phyloP scores from a whole-genome alignment of 53 echinoderm and acorn worm genomes.

The Echinarachnius parma region DNA sequence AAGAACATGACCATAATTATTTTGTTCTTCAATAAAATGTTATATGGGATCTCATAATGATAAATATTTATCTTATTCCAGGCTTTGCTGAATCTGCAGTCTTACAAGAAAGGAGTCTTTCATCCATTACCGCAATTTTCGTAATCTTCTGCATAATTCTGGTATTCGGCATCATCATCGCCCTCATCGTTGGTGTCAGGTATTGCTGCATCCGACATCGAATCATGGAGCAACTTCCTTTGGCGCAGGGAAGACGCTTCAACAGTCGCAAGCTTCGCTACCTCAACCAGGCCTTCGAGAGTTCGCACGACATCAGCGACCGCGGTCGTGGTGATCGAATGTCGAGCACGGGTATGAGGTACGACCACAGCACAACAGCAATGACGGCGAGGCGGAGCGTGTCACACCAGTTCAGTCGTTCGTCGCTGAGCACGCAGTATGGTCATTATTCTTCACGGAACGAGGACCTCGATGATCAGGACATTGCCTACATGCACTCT shows the following conservation, averaged over 20 bases:
- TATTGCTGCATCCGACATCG: conserved; percentile 21
- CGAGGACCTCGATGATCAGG: not conserved
- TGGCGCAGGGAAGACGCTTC: not conserved
- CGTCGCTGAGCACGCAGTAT: conserved; percentile 44
- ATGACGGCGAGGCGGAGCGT: conserved; percentile 32
- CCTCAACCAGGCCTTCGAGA: conserved; percentile 66
- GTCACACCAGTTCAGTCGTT: conserved; percentile 35
- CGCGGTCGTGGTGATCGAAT: not conserved
- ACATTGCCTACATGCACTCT: conserved; percentile 23
- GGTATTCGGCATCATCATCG: conserved; percentile 11
- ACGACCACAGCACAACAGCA: not conserved
- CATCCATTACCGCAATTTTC: conserved; percentile 22
- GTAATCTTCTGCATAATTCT: conserved; percentile 28
- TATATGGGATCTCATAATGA: too few relatives aligned
- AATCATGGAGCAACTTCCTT: conserved; percentile 10
- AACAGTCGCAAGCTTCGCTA: conserved; percentile 49
- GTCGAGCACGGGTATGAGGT: conserved; percentile 1
- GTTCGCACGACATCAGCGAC: conserved; percentile 13
- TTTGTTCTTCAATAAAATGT: too few relatives aligned
- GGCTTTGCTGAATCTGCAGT: too few relatives aligned
- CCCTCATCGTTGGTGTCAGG: conserved; percentile 17
- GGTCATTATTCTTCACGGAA: not conserved
- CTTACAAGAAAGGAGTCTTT: too few relatives aligned
- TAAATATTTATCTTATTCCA: too few relatives aligned
- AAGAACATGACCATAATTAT: too few relatives aligned